phyloP scores from a whole-genome alignment of 2,797 vertebrate genomes.

The Vireo griseus region DNA sequence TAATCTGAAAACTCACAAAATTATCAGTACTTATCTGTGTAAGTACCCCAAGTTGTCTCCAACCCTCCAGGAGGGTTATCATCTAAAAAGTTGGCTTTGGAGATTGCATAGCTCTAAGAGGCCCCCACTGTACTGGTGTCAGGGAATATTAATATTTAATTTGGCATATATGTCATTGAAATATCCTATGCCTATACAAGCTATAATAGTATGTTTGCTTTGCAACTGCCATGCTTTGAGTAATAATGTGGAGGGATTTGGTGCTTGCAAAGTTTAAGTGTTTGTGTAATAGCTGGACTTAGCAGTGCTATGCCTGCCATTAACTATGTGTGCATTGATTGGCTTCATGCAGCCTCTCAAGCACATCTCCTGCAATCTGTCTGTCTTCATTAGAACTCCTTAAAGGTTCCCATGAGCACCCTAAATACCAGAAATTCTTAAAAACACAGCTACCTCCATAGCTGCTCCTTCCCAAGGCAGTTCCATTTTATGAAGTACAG shows the following conservation, averaged over 20 bases:
- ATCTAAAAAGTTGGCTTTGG: background rate
- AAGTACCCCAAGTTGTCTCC: background rate
- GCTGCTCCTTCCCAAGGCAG: background rate
- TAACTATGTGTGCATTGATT: background rate
- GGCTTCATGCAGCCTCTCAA: background rate
- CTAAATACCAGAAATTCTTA: background rate
- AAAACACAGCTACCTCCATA: background rate
- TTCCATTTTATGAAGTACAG: background rate
- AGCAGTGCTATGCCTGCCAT: background rate
- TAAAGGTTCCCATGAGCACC: background rate
- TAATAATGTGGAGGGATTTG: background rate
- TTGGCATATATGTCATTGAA: background rate
- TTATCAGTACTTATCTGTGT: background rate
- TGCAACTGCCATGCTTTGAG: background rate
- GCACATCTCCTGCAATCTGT: background rate
- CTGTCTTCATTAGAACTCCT: background rate
- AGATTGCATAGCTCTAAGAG: background rate
- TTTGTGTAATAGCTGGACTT: background rate
- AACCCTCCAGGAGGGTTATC: background rate
- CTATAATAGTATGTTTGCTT: background rate
- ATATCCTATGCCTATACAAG: background rate
- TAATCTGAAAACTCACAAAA: background rate
- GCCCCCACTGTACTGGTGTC: background rate
- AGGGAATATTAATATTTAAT: background rate
- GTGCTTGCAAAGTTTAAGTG: background rate